phyloP scores from a whole-genome alignment of 2,888 invertebrate genomes.

The Drosophila percnosoma region DNA sequence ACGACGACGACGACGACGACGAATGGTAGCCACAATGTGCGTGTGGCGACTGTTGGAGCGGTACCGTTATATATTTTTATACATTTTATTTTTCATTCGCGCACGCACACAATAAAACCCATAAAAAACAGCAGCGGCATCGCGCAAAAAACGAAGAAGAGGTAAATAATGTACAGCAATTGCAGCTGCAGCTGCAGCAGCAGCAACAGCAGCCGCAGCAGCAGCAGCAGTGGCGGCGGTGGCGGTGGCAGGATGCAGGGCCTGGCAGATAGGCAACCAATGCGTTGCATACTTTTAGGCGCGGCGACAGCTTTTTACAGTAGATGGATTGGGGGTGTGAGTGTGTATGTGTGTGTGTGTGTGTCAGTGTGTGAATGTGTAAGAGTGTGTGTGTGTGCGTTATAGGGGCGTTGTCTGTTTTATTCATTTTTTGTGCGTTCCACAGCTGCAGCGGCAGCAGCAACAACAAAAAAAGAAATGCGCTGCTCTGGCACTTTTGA shows the following conservation, averaged over 20 bases:
- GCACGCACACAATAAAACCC: slow-evolving; percentile 82
- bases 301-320: slow-evolving; percentile 70
- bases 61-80: slow-evolving; percentile 80
- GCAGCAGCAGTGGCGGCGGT: slow-evolving; percentile 16
- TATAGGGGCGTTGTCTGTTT: slow-evolving; percentile 76
- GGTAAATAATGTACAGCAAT: slow-evolving; percentile 74
- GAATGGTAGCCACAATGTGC: slow-evolving; percentile 58
- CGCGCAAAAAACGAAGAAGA: slow-evolving; percentile 73
- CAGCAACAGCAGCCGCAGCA: slow-evolving; percentile 28
- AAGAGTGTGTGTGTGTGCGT: slow-evolving; percentile 16
- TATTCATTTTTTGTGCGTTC: slow-evolving; percentile 79
- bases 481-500: slow-evolving; percentile 70
- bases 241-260: slow-evolving; percentile 23
- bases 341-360: neutral
- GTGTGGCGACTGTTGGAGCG: slow-evolving; percentile 70
- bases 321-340: neutral
- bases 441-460: slow-evolving; percentile 31
- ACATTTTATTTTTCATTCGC: slow-evolving; percentile 83
- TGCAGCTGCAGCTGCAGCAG: slow-evolving; percentile 9
- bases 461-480: slow-evolving; percentile 54
- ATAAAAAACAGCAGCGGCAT: slow-evolving; percentile 71
- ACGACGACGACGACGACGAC: slow-evolving; percentile 30
- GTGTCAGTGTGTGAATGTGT: neutral
- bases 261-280: slow-evolving; percentile 73
- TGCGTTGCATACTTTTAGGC: slow-evolving; percentile 78